A percentile compares a stretch with the other conserved stretches of the same genome.
phyloP scores from a whole-genome alignment of 2,113 vertebrate species.

The Gymnarchus niloticus region DNA sequence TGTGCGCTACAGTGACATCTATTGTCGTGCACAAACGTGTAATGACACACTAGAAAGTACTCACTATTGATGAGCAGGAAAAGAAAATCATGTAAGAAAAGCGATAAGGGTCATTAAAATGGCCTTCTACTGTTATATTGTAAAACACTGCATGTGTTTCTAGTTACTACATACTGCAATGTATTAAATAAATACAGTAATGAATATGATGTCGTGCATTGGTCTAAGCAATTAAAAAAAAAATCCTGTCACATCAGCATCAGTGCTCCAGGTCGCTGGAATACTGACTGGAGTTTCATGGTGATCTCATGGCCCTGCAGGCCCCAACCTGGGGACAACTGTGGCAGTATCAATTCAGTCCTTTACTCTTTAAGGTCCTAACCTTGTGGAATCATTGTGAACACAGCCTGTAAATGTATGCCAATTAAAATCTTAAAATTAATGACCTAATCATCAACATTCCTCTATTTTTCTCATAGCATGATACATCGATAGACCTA shows the following conservation, averaged over 20 bases:
- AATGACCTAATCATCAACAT: not conserved
- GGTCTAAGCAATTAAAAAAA: not conserved
- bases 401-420: no score
- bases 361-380: not conserved
- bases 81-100: not conserved
- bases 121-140: not conserved
- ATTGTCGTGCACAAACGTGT: not conserved
- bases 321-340: no score
- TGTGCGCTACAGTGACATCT: constrained; percentile 13
- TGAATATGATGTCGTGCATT: not conserved
- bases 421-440: no score
- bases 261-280: no score
- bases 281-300: no score
- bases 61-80: not conserved
- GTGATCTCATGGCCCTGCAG: no score
- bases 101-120: not conserved
- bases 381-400: not conserved
- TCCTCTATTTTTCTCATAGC: not conserved
- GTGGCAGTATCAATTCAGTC: not conserved
- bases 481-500: not conserved
- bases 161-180: not conserved
- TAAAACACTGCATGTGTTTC: not conserved
- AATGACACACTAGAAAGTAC: not conserved
- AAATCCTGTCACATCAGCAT: no score
- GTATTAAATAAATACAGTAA: not conserved